Conservation (phyloP, 1,140 invertebrate genomes). For the Atopsyche davidsoni region DNA sequence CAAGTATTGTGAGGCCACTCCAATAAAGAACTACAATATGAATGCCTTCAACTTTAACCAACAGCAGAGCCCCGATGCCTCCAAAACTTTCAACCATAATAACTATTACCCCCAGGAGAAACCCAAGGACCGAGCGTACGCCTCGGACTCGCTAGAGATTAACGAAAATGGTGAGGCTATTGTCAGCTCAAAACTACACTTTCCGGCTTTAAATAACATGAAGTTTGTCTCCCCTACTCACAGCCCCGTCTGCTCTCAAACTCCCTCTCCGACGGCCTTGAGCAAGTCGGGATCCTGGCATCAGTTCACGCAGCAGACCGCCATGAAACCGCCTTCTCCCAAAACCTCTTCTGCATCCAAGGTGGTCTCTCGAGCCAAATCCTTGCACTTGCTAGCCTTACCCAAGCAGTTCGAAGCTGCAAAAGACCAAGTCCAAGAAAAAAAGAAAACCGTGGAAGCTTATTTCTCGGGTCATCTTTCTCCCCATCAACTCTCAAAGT, state of each 20-base stretch:
- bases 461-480: conserved; percentile 58
- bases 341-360: conserved; percentile 38
- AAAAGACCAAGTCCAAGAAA: conserved; percentile 63
- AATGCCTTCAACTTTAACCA: background rate
- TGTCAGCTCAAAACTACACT: conserved; percentile 44
- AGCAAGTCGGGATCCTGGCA: conserved; percentile 78
- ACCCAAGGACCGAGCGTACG: conserved; percentile 28
- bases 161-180: conserved; percentile 40
- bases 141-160: conserved; percentile 34
- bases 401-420: conserved; percentile 73
- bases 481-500: conserved; percentile 31
- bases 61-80: conserved; percentile 4
- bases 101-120: conserved; percentile 3
- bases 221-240: conserved; percentile 34
- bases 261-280: conserved; percentile 43
- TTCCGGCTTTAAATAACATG: conserved; percentile 31
- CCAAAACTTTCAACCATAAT: conserved; percentile 2
- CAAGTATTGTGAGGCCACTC: conserved; percentile 22
- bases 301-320: conserved; percentile 45
- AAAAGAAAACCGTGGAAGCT: conserved; percentile 72
- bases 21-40: conserved; percentile 9
- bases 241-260: conserved; percentile 36
- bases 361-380: conserved; percentile 60
- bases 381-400: conserved; percentile 61
- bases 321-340: conserved; percentile 34